Base-by-base conservation (phyloP, 2,888 invertebrate species). In the Boloria selene region DNA sequence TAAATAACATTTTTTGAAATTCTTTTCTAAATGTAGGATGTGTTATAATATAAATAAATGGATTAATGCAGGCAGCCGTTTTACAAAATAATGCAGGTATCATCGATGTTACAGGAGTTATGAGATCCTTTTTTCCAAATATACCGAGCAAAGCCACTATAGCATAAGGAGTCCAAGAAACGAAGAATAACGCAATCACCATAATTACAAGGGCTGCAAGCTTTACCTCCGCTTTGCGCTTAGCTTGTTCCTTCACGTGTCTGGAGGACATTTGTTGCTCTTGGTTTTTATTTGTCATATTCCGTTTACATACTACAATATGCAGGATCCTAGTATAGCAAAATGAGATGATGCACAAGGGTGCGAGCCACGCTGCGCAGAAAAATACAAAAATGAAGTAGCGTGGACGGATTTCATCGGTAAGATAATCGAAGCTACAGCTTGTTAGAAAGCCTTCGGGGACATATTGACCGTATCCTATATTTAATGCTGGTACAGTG, bases 401-500 rank as follows among this genome's bases (percentile, higher is more conserved):
- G 59, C 94, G 93, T 0, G 94, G 94, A 0, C 83, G 79, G 0
- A 85, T 77, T 62, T 94, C 93, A n/a, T 94, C 93, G 0, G 96
- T 94, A 56, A 97, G 92, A 78, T 97, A 97, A 84, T 97, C 97
- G 80, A 96, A 97, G 77, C 97, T 96, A 86, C 97, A 97, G 75
- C 96, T 96, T 18, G 96, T 97, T 67, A 97, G 93, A 79, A 94
- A 96, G 2, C 96, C 97, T 83, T 97, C 97, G 6, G 97, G 96
- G 16, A 96, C 95, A 86, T 97, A 97, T 45, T 92, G 93, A 22
- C 95, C 95, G 73, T 96, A 93, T 10, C 96, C 96, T 52, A 96
- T 91, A 75, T 95, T 93, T 31, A 94, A 80, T 0, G 96, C 93
- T 0, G 97, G 97, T 61, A 96, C 93, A 5, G 93, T 81, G 2